phyloP scores from a whole-genome alignment of 2,888 invertebrate genomes.

The Xanthia icteritia region DNA sequence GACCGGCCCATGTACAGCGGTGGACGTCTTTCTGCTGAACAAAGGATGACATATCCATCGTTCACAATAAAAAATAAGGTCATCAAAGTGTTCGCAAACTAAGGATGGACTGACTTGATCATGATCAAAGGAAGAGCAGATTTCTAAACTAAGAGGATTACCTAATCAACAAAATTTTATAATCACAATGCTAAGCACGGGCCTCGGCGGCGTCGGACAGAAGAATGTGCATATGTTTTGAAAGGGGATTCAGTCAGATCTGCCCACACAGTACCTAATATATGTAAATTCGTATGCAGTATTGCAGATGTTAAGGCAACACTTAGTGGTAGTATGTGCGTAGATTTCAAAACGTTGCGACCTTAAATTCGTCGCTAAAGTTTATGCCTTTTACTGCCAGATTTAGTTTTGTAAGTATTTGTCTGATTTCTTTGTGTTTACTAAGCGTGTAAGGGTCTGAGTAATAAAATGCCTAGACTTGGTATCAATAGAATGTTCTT shows the following conservation, averaged over 20 bases:
- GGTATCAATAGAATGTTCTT: conserved; percentile 1
- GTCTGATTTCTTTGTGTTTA: conserved; percentile 2
- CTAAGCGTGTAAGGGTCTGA: conserved; percentile 4
- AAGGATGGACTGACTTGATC: conserved; percentile 36
- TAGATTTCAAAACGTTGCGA: conserved; percentile 51
- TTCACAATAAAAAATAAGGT: not conserved
- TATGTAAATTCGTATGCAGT: conserved; percentile 77
- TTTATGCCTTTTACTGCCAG: conserved; percentile 21
- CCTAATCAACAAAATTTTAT: conserved; percentile 73
- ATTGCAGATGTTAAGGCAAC: conserved; percentile 68
- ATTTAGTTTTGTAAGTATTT: conserved; percentile 11
- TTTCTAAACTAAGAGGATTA: conserved; percentile 74
- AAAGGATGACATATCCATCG: not conserved
- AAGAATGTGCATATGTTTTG: conserved; percentile 67
- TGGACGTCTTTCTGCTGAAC: not conserved
- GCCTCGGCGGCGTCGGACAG: conserved; percentile 8
- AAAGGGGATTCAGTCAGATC: conserved; percentile 69
- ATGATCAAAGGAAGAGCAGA: conserved; percentile 60
- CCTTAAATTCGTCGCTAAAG: conserved; percentile 27
- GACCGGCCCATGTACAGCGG: not conserved
- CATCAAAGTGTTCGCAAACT: not conserved
- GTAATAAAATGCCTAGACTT: conserved; percentile 6
- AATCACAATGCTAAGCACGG: conserved; percentile 77
- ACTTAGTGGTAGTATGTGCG: conserved; percentile 55
- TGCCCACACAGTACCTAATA: conserved; percentile 63